These are phyloP conservation scores for Ornithorhynchus anatinus DNA, from an alignment of 2,113 vertebrate species.

Conservation along the genomic window DNA sequence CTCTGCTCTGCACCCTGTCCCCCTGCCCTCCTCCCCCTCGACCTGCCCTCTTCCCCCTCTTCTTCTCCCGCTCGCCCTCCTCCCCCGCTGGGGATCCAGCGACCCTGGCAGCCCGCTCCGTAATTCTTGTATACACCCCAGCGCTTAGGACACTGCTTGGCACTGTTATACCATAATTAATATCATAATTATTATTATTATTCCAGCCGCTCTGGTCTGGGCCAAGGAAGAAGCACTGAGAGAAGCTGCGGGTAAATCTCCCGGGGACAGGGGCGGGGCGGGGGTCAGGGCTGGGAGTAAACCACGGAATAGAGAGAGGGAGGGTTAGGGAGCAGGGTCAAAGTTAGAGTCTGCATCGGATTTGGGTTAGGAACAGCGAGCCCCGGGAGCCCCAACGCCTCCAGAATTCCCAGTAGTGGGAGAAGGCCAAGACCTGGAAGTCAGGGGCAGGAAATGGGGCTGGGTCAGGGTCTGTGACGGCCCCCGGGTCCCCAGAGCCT, in stretches of 20 bases:
- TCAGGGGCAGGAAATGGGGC: neutral
- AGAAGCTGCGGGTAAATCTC: constrained; percentile 52
- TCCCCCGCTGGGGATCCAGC: neutral
- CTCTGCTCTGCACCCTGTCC: too few relatives aligned
- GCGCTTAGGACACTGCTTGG: too few relatives aligned
- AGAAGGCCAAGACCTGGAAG: neutral
- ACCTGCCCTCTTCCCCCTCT: neutral
- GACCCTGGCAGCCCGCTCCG: neutral
- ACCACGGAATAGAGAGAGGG: neutral
- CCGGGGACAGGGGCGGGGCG: neutral
- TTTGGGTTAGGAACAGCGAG: neutral
- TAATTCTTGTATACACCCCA: neutral
- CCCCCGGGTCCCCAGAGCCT: constrained; percentile 69
- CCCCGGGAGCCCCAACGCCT: neutral
- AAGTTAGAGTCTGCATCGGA: neutral
- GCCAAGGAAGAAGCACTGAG: constrained; percentile 13
- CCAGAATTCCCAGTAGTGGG: too few relatives aligned
- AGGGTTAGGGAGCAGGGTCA: neutral
- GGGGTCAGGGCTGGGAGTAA: neutral
- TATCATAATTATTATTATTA: constrained; percentile 21
- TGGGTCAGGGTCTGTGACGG: too few relatives aligned
- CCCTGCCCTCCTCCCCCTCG: neutral
- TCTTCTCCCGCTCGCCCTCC: neutral
- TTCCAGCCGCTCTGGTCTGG: constrained; percentile 41
- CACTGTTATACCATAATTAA: neutral